phyloP scores from a whole-genome alignment of 2,797 vertebrate genomes.

The Xyrichtys novacula region DNA sequence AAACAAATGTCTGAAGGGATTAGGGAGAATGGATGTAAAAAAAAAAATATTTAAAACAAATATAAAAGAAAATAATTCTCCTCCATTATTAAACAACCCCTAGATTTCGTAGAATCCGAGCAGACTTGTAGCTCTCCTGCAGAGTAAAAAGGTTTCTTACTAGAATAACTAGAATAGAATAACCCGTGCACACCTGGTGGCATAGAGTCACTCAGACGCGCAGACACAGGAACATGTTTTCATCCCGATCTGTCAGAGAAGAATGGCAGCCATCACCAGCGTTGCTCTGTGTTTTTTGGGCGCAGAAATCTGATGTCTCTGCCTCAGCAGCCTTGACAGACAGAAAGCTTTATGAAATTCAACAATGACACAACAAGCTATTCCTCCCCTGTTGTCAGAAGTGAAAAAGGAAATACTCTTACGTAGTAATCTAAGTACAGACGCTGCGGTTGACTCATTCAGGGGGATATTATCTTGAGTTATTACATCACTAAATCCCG shows the following conservation, averaged over 20 bases:
- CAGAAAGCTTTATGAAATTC: constrained; percentile 35
- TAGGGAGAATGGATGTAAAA: not conserved
- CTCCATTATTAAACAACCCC: constrained; percentile 28
- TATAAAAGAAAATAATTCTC: not conserved
- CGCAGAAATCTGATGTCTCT: constrained; percentile 35
- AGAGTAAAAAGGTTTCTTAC: constrained; percentile 45
- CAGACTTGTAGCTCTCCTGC: constrained; percentile 27
- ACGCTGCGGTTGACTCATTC: constrained; percentile 6
- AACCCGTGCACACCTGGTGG: constrained; percentile 17
- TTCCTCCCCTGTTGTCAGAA: constrained; percentile 12
- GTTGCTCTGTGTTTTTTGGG: constrained; percentile 37
- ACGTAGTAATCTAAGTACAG: constrained; percentile 14
- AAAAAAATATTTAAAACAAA: no score
- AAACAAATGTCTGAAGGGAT: constrained; percentile 2
- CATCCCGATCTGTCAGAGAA: constrained; percentile 28
- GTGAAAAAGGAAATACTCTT: not conserved
- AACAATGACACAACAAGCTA: constrained; percentile 20
- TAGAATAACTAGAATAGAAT: constrained; percentile 39
- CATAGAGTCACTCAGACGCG: constrained; percentile 15
- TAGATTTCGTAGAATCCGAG: constrained; percentile 26
- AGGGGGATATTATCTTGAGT: not conserved
- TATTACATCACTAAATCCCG: constrained; percentile 8
- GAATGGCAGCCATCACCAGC: constrained; percentile 28
- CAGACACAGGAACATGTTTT: constrained; percentile 34
- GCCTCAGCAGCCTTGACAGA: constrained; percentile 39